Base-by-base conservation (phyloP, 2,113 vertebrate species). In the Micronycteris hirsuta region DNA sequence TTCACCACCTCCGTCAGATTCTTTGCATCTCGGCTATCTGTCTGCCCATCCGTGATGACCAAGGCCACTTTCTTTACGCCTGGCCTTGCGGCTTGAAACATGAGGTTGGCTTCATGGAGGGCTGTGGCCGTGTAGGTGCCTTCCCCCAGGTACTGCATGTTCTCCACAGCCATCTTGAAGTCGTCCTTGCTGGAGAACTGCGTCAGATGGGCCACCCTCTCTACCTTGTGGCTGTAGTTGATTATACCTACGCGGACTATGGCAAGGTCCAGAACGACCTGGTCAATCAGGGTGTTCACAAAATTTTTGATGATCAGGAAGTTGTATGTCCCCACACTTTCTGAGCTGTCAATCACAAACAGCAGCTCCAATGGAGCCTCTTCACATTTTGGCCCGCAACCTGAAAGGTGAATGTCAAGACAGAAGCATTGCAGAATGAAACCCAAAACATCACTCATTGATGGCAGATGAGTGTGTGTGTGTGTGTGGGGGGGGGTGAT, bases 291-390 rank as follows among this genome's bases (percentile, higher is more conserved):
- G 4, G 97, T 95, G 73, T 98, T 99, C 91, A 99, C 98, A 94
- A 99, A 99, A 89, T 98, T 98, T 98, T 99, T 99, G 70, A 99
- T 98, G 96, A 99, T 77, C 28, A 98, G 97, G 78, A 99, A 99
- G 97, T 99, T 99, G 3, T 98, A 98, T 5, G 98, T 99, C 3
- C 99, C 99, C 56, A 99, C 98, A 0, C 99, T 99, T 97, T 99
- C 99, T 28, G 99, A 99, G 96, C 99, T 99, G 98, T 99, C 99
- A 24, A 99, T 99, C 81, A 99, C 98, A 82, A 99, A 99, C 38
- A 99, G 97, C 63, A 99, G 97, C 91, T 99, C 99, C 95, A 99
- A 93, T 0, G 99, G 99, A 31, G 94, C 98, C 85, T 98, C 98
- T 92, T 97, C 98, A 97, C 99, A 99, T 93, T 98, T 99, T 71